phyloP scores from a whole-genome alignment of 2,888 invertebrate species.

The Pyrrhopygopsis socrates region DNA sequence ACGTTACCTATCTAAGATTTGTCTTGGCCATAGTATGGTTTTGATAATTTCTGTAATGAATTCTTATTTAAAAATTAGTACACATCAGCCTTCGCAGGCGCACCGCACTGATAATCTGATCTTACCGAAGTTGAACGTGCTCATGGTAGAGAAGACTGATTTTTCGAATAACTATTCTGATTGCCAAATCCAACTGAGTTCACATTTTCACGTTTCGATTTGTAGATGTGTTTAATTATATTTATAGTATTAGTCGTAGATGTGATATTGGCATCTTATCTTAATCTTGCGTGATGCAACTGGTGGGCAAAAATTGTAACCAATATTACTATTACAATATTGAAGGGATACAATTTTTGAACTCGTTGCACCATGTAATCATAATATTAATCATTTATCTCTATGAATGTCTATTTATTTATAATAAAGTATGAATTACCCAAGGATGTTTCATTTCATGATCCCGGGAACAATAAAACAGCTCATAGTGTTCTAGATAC shows the following conservation, averaged over 20 bases:
- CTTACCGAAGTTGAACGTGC: constrained; percentile 87
- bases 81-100: constrained; percentile 28
- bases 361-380: constrained; percentile 60
- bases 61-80: too few species aligned
- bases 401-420: constrained; percentile 89
- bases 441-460: constrained; percentile 72
- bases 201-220: constrained; percentile 81
- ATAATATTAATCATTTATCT: constrained; percentile 89
- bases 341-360: constrained; percentile 1
- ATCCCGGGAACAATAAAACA: constrained; percentile 90
- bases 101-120: constrained; percentile 56
- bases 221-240: constrained; percentile 44
- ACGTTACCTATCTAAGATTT: too few species aligned
- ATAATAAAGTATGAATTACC: constrained; percentile 90
- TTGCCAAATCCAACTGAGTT: constrained; percentile 88
- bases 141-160: constrained; percentile 94
- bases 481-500: constrained; percentile 92
- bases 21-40: too few species aligned
- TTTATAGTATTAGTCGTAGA: constrained; percentile 13
- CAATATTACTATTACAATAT: not conserved
- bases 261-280: constrained; percentile 12
- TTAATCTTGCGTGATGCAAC: constrained; percentile 28
- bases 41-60: too few species aligned
- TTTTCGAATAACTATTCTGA: constrained; percentile 89
- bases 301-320: not conserved